Percentiles rank a stretch among this genome's conserved stretches.
Evolutionary conservation across 2,113 vertebrate species (phyloP).

Genomic region (Centrocercus urophasianus): DNA sequence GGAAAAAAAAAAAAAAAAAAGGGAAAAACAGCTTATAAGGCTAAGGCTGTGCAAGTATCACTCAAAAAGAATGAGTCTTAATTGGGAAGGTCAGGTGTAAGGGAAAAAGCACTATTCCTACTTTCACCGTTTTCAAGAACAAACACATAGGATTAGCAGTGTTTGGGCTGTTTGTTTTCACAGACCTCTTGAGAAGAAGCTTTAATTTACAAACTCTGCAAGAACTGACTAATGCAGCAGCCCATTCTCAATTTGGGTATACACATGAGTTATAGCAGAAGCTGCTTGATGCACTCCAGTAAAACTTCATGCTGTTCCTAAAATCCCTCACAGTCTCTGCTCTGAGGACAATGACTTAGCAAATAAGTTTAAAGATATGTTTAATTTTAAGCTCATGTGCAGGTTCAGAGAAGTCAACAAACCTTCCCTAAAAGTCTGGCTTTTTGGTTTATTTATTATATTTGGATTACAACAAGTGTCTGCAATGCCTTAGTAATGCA

Average conservation of each 20-base stretch:
- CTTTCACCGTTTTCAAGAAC: not conserved
- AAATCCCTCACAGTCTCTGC: not conserved
- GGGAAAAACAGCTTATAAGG: not conserved
- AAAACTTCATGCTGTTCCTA: accelerated
- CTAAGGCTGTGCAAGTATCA: not conserved
- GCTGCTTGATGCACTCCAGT: not conserved
- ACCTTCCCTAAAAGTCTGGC: not conserved
- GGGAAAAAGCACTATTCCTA: not conserved
- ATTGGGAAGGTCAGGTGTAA: not conserved
- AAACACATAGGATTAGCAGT: not conserved
- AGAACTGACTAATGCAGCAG: not conserved
- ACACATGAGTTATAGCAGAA: not conserved
- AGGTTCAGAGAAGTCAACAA: not conserved
- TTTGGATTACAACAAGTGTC: not conserved
- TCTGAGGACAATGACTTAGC: not conserved
- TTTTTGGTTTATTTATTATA: not conserved
- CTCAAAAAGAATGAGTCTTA: not conserved
- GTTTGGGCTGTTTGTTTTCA: not conserved
- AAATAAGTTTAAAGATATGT: not conserved
- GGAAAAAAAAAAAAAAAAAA: not conserved
- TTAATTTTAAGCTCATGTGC: not conserved
- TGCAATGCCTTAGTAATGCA: not conserved
- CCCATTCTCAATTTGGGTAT: not conserved
- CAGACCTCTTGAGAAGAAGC: no score
- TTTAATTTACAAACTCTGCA: not conserved